Evolutionary conservation across 2,113 vertebrate species (phyloP).

Genomic region (Eira barbara): DNA sequence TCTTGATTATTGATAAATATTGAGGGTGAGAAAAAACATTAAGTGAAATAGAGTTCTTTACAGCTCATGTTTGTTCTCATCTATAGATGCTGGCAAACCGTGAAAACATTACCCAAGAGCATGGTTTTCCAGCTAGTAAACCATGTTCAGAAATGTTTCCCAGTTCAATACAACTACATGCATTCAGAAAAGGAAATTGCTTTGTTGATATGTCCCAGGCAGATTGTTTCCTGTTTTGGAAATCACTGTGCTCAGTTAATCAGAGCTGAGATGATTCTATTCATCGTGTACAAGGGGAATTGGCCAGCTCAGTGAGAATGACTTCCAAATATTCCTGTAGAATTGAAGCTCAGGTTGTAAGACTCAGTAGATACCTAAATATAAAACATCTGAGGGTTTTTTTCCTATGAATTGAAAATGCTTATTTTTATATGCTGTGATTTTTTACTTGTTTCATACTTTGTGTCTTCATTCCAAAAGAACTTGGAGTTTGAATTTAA

Average conservation of each 20-base stretch:
- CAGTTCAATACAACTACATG: neutral
- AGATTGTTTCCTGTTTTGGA: constrained; percentile 55
- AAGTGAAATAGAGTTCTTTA: neutral
- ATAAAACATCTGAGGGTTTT: neutral
- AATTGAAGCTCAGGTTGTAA: neutral
- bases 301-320: neutral
- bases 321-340: neutral
- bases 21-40: neutral
- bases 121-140: neutral
- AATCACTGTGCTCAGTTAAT: neutral
- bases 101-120: neutral
- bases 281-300: neutral
- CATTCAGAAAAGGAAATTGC: constrained; percentile 38
- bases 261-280: neutral
- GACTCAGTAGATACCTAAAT: neutral
- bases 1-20: neutral
- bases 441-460: neutral
- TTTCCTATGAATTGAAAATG: neutral
- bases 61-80: neutral
- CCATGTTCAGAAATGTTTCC: neutral
- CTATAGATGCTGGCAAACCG: neutral
- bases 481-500: neutral
- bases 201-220: neutral
- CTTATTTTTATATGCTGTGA: neutral
- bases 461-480: neutral